These are phyloP conservation scores for Agrotis puta DNA, from an alignment of 2,888 invertebrate genomes.

Conservation along the genomic window DNA sequence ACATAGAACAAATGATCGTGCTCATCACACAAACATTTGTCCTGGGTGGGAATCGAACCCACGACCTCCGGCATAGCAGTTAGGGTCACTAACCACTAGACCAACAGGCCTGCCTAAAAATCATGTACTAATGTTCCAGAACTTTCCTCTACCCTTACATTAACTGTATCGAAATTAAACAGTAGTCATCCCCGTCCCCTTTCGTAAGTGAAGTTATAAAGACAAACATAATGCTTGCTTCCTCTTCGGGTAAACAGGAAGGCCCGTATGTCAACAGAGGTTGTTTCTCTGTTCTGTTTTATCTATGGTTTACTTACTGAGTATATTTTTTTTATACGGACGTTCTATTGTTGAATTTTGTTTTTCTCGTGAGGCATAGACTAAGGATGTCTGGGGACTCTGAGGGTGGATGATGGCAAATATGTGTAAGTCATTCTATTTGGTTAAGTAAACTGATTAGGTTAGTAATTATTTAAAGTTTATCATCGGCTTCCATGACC, in stretches of 20 bases:
- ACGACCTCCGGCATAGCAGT: too few species aligned
- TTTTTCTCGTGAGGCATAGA: not conserved
- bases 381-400: not conserved
- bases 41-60: too few species aligned
- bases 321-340: not conserved
- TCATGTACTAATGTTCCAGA: not conserved
- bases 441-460: too few species aligned
- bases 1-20: too few species aligned
- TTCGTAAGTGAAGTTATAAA: conserved; percentile 43
- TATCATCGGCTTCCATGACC: too few species aligned
- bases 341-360: not conserved
- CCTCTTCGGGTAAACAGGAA: conserved; percentile 50
- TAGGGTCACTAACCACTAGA: too few species aligned
- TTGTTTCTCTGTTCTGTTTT: conserved; percentile 20
- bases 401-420: too few species aligned
- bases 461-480: too few species aligned
- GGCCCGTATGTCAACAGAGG: conserved; percentile 46
- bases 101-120: too few species aligned
- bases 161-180: conserved; percentile 26
- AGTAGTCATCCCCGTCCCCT: conserved; percentile 10
- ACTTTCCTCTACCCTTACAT: not conserved
- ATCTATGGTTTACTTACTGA: conserved; percentile 15
- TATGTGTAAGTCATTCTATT: too few species aligned
- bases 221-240: conserved; percentile 50
- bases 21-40: too few species aligned